These are phyloP conservation scores for Baronia brevicornis DNA, from an alignment of 2,888 invertebrate species.

Conservation along the genomic window DNA sequence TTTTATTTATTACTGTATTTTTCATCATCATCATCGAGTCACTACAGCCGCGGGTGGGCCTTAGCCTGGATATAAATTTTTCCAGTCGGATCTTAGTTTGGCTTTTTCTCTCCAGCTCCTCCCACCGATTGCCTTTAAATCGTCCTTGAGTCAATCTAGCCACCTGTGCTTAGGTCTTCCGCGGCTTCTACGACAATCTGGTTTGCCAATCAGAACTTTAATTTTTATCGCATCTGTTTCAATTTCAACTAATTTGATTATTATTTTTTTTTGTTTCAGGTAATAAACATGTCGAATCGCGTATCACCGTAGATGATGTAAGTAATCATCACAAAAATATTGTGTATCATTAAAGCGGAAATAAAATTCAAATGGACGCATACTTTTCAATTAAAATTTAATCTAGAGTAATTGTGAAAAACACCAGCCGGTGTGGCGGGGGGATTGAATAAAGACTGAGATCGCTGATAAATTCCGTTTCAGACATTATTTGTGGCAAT, in stretches of 20 bases:
- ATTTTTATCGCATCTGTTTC: too few species aligned
- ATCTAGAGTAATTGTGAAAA: conserved; percentile 32
- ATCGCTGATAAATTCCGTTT: conserved; percentile 1
- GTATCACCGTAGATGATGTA: conserved; percentile 1
- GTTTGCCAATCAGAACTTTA: too few species aligned
- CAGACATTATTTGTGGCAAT: background rate
- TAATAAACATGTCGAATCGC: conserved; percentile 10
- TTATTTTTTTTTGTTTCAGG: conserved; percentile 15
- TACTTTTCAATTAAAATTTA: conserved; percentile 34
- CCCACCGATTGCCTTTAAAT: too few species aligned
- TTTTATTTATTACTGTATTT: conserved; percentile 2
- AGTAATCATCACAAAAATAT: conserved; percentile 1
- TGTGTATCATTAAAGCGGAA: conserved; percentile 13
- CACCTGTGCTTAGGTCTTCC: too few species aligned
- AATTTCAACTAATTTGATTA: too few species aligned
- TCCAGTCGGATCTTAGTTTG: too few species aligned
- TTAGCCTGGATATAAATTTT: too few species aligned
- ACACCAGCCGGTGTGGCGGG: conserved; percentile 15
- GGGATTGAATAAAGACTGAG: conserved; percentile 1
- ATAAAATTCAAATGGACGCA: conserved; percentile 16
- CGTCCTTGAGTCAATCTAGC: too few species aligned
- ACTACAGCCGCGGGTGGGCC: too few species aligned
- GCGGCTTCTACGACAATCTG: too few species aligned
- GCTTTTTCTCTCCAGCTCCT: too few species aligned
- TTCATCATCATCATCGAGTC: too few species aligned